phyloP scores from a whole-genome alignment of 2,888 invertebrate species.

The Troilus luridus region DNA sequence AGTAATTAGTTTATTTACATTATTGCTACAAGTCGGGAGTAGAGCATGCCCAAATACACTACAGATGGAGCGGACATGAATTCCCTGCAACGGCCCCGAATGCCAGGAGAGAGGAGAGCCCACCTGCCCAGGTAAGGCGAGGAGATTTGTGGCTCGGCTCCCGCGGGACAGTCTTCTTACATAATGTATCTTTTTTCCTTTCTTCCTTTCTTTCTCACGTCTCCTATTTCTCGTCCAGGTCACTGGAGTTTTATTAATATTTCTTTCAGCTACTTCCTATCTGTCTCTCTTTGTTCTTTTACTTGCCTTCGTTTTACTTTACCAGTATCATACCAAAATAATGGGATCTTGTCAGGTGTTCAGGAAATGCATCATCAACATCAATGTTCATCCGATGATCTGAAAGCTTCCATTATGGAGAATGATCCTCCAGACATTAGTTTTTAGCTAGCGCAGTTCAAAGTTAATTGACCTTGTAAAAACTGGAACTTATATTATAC shows the following conservation, averaged over 20 bases:
- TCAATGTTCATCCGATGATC: too few species aligned
- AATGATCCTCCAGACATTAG: too few species aligned
- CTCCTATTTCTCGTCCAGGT: neutral
- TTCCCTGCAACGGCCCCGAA: neutral
- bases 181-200: constrained; percentile 27
- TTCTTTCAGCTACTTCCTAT: neutral
- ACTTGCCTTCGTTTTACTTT: neutral
- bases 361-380: too few species aligned
- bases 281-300: neutral
- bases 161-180: neutral
- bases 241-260: constrained; percentile 6
- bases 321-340: too few species aligned
- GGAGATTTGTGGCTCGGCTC: neutral
- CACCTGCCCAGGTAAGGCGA: neutral
- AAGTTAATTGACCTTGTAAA: too few species aligned
- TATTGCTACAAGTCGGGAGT: neutral
- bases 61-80: neutral
- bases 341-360: too few species aligned
- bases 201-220: constrained; percentile 7
- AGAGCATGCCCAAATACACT: neutral
- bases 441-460: too few species aligned
- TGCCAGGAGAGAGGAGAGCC: neutral
- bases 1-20: too few species aligned
- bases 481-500: too few species aligned
- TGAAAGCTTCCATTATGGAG: too few species aligned